A percentile compares a stretch with the other conserved stretches of the same genome.
These are phyloP conservation scores for Holothuria leucospilota DNA, from an alignment of 53 echinoderm and acorn worm species.

Conservation along the genomic window DNA sequence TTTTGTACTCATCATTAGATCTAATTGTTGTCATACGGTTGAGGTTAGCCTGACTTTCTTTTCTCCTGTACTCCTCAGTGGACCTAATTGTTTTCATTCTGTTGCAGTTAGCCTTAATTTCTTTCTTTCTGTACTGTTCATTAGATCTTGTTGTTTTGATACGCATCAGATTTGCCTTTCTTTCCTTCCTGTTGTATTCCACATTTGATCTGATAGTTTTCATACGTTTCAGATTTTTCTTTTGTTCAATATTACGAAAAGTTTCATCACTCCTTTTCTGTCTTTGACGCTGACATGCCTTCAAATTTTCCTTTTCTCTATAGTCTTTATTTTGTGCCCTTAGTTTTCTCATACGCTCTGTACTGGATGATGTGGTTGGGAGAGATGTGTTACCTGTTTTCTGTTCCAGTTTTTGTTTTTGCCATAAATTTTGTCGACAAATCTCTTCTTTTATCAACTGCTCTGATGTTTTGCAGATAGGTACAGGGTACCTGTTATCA, in stretches of 20 bases:
- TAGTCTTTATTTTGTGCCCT: neutral
- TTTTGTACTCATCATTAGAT: too few species aligned
- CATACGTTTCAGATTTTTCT: neutral
- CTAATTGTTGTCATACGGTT: too few species aligned
- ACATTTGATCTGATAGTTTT: neutral
- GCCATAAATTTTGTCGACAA: conserved; percentile 9
- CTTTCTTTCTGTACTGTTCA: neutral
- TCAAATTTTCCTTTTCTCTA: too few species aligned
- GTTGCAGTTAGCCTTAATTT: neutral
- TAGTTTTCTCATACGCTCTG: neutral
- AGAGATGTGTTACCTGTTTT: neutral
- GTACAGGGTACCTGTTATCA: neutral
- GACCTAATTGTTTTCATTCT: neutral
- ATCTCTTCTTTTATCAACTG: conserved; percentile 18
- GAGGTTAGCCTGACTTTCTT: too few species aligned
- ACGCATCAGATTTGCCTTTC: neutral
- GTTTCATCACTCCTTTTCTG: too few species aligned
- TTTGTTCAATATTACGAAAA: too few species aligned
- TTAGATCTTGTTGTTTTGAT: neutral
- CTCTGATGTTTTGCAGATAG: conserved; percentile 7
- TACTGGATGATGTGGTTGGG: neutral
- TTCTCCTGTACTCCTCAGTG: neutral
- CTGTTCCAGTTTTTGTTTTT: neutral
- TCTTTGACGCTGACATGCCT: too few species aligned
- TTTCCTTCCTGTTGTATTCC: conserved; percentile 13